phyloP scores from a whole-genome alignment of 2,797 vertebrate species.

The Smutsia gigantea region DNA sequence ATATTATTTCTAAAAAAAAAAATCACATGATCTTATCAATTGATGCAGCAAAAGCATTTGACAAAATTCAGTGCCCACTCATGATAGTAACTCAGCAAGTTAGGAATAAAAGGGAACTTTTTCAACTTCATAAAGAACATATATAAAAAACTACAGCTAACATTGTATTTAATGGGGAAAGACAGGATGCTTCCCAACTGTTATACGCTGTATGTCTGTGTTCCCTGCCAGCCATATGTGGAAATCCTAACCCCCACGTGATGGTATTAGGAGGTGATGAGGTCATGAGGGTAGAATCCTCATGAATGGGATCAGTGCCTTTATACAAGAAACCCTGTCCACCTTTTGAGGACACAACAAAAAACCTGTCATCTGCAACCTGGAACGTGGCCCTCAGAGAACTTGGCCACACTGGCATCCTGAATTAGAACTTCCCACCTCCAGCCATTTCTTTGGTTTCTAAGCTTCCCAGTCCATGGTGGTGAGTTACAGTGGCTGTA shows the following conservation, averaged over 20 bases:
- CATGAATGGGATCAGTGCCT: neutral
- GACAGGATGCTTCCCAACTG: neutral
- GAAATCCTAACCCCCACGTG: neutral
- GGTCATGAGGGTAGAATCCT: neutral
- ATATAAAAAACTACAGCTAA: neutral
- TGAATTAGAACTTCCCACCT: neutral
- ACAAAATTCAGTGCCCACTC: neutral
- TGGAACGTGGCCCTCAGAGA: neutral
- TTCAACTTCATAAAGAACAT: neutral
- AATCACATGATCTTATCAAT: neutral
- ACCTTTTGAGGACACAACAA: neutral
- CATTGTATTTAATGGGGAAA: neutral
- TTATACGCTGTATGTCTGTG: neutral
- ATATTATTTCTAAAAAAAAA: neutral
- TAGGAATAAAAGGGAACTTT: neutral
- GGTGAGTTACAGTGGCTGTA: neutral
- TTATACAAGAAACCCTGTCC: neutral
- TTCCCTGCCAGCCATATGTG: neutral
- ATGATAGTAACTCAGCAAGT: neutral
- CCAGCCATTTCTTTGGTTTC: neutral
- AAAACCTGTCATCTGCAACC: neutral
- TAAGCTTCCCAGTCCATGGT: rapidly evolving
- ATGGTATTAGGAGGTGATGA: neutral
- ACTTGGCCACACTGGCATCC: neutral
- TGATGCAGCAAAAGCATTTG: neutral